Percentiles rank a stretch among this genome's conserved stretches.
Evolutionary conservation across 2,888 invertebrate genomes (phyloP).

Genomic region (Chloromyia formosa): DNA sequence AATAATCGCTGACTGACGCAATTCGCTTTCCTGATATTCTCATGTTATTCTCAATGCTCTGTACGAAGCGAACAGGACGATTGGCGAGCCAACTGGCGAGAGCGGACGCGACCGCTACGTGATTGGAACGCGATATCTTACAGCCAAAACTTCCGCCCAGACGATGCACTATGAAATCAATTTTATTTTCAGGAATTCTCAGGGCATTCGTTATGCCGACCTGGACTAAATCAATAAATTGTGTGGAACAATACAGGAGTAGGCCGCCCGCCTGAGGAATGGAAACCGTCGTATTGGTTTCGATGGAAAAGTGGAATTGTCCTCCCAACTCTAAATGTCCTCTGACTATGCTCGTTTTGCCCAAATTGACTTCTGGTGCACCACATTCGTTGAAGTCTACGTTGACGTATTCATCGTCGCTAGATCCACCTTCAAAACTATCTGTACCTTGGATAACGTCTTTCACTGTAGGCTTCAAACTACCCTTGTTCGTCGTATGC

Average conservation of each 20-base stretch:
- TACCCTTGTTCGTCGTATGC: constrained; percentile 51
- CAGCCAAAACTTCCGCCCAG: constrained; percentile 85
- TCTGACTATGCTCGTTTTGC: not conserved
- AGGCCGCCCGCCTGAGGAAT: constrained; percentile 77
- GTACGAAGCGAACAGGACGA: constrained; percentile 72
- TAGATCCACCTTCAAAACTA: not conserved
- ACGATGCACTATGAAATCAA: constrained; percentile 76
- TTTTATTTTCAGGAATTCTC: constrained; percentile 70
- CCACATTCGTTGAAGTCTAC: not conserved
- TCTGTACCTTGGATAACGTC: constrained; percentile 65
- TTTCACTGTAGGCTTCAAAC: constrained; percentile 58
- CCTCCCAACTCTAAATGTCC: constrained; percentile 69
- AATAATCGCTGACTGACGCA: constrained; percentile 69
- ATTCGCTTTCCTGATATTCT: constrained; percentile 71
- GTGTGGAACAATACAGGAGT: constrained; percentile 72
- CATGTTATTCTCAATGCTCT: constrained; percentile 75
- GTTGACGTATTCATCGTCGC: not conserved
- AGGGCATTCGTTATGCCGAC: constrained; percentile 68
- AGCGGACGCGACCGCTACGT: constrained; percentile 73
- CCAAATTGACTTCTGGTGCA: not conserved
- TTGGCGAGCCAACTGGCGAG: constrained; percentile 74
- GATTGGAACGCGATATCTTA: constrained; percentile 73
- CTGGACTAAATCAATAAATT: constrained; percentile 72
- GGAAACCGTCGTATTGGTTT: constrained; percentile 74
- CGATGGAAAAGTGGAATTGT: constrained; percentile 82